Conservation (phyloP, 2,888 invertebrate genomes). For the Drosophila dives region DNA sequence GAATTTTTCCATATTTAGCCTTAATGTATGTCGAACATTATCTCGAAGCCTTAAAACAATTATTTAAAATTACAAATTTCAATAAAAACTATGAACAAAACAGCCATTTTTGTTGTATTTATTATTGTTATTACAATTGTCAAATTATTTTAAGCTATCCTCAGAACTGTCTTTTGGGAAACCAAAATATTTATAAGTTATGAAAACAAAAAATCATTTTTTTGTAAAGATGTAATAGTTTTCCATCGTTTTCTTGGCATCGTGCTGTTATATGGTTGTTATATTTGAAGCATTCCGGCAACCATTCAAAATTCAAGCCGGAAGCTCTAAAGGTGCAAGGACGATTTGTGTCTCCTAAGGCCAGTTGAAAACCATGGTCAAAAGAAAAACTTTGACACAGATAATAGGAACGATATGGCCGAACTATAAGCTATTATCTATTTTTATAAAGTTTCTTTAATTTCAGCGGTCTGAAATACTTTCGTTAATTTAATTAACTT, state of each 20-base stretch:
- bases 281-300: not conserved
- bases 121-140: not conserved
- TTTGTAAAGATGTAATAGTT: not conserved
- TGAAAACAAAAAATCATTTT: not conserved
- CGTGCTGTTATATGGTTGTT: not conserved
- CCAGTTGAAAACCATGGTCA: not conserved
- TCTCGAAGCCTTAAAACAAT: constrained; percentile 75
- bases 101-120: constrained; percentile 1
- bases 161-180: not conserved
- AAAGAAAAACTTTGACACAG: not conserved
- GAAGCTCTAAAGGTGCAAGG: not conserved
- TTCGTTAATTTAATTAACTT: no score
- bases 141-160: not conserved
- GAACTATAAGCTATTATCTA: not conserved
- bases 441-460: not conserved
- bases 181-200: not conserved
- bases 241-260: not conserved
- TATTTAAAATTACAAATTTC: constrained; percentile 73
- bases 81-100: constrained; percentile 65
- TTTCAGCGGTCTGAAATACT: not conserved
- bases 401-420: not conserved
- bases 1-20: constrained; percentile 76
- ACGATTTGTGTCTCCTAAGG: not conserved
- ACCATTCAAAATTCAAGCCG: not conserved
- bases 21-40: constrained; percentile 72